These are phyloP conservation scores for Hystrix brachyura DNA, from an alignment of 2,113 vertebrate species.

Conservation along the genomic window DNA sequence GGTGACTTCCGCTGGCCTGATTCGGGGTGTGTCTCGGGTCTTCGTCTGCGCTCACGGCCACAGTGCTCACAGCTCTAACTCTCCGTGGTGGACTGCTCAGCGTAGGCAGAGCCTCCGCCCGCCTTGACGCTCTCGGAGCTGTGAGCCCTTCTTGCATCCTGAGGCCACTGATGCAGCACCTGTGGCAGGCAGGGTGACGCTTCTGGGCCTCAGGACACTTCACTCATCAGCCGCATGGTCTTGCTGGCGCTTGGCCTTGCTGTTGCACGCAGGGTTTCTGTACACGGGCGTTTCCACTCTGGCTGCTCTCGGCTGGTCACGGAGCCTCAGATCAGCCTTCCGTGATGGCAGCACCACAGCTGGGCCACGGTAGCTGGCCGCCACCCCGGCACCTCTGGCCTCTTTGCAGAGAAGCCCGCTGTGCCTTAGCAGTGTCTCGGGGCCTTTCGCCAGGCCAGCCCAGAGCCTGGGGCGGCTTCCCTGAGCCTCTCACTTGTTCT, in stretches of 20 bases:
- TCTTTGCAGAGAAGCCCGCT: not conserved
- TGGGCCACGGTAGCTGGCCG: not conserved
- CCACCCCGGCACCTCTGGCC: too few relatives aligned
- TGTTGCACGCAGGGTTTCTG: not conserved
- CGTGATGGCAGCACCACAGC: not conserved
- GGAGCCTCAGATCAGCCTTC: not conserved
- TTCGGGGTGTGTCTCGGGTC: not conserved
- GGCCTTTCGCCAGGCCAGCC: not conserved
- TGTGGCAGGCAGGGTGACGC: too few relatives aligned
- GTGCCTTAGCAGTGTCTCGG: not conserved
- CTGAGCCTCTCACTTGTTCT: not conserved
- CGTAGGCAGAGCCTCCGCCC: not conserved
- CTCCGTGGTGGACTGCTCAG: not conserved
- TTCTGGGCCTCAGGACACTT: not conserved
- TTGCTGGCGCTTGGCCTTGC: not conserved
- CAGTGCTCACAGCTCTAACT: not conserved
- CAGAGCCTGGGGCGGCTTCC: not conserved
- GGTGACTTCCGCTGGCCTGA: not conserved
- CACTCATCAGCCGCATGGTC: not conserved
- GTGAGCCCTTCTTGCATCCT: not conserved
- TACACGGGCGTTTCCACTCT: not conserved
- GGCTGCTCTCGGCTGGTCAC: not conserved
- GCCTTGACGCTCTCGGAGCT: not conserved
- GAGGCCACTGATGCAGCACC: not conserved
- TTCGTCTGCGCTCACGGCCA: not conserved